phyloP scores from a whole-genome alignment of 2,797 vertebrate genomes.

The Lagodon rhomboides region DNA sequence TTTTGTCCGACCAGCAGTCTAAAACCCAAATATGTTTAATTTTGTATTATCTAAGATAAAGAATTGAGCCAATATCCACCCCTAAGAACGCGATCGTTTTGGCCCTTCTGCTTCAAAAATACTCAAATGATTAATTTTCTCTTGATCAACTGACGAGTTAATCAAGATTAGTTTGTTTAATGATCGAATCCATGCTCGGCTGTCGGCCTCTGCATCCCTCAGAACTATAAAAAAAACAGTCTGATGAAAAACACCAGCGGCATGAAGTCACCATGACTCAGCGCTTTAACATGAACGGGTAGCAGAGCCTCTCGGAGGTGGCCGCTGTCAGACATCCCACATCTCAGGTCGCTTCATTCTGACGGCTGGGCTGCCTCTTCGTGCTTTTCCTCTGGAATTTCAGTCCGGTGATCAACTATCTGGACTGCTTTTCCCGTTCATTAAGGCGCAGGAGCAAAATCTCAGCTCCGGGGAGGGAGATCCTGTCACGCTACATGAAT shows the following conservation, averaged over 20 bases:
- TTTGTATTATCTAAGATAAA: no score
- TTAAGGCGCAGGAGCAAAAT: background rate
- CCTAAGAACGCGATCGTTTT: background rate
- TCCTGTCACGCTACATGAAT: background rate
- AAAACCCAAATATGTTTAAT: no score
- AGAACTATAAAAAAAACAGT: slow-evolving; percentile 5
- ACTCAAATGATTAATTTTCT: background rate
- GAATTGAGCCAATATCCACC: background rate
- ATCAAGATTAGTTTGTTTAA: background rate
- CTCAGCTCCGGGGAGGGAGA: background rate
- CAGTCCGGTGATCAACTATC: slow-evolving; percentile 9
- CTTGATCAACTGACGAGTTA: background rate
- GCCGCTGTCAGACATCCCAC: background rate
- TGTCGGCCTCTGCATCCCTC: slow-evolving; percentile 3
- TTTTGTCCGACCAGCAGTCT: background rate
- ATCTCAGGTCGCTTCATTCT: slow-evolving; percentile 28
- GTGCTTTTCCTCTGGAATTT: slow-evolving; percentile 9
- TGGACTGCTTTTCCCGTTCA: slow-evolving; percentile 18
- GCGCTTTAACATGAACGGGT: slow-evolving; percentile 37
- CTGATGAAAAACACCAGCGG: slow-evolving; percentile 26
- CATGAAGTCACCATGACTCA: slow-evolving; percentile 55
- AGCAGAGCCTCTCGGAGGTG: slow-evolving; percentile 23
- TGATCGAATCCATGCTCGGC: background rate
- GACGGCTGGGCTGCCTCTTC: slow-evolving; percentile 33
- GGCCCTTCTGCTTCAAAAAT: background rate